Percentiles rank a stretch among this genome's conserved stretches.
Conservation (phyloP, 2,888 invertebrate genomes). For the Mamestra brassicae region DNA sequence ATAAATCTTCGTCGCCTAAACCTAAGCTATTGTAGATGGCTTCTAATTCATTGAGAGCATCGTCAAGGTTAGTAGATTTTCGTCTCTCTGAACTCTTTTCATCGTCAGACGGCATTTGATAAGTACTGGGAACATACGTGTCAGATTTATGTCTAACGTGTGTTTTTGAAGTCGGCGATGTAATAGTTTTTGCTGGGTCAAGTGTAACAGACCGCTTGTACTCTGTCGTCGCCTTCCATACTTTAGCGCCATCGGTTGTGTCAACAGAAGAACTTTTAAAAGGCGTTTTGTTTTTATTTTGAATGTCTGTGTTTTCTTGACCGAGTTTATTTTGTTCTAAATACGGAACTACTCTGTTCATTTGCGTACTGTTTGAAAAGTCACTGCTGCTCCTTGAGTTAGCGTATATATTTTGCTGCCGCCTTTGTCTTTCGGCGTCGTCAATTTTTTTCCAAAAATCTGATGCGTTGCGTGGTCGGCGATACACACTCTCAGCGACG, state of each 20-base stretch:
- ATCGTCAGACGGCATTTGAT: slow-evolving; percentile 87
- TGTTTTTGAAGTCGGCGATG: slow-evolving; percentile 83
- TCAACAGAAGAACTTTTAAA: slow-evolving; percentile 78
- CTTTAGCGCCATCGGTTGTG: slow-evolving; percentile 84
- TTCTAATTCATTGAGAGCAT: slow-evolving; percentile 97
- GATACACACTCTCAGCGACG: slow-evolving; percentile 78
- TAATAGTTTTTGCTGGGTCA: slow-evolving; percentile 79
- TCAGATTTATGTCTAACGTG: slow-evolving; percentile 88
- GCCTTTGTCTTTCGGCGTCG: slow-evolving; percentile 85
- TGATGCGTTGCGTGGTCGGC: slow-evolving; percentile 89
- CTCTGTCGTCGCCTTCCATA: slow-evolving; percentile 89
- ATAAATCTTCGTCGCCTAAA: slow-evolving; percentile 95
- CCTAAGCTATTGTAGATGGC: slow-evolving; percentile 97
- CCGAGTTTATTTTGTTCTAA: slow-evolving; percentile 74
- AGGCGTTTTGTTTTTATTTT: slow-evolving; percentile 80
- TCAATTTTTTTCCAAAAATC: slow-evolving; percentile 93
- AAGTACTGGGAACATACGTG: slow-evolving; percentile 80
- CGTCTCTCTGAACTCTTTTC: slow-evolving; percentile 89
- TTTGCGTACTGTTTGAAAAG: slow-evolving; percentile 76
- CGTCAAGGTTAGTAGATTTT: slow-evolving; percentile 95
- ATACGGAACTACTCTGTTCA: slow-evolving; percentile 73
- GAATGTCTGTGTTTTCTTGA: slow-evolving; percentile 75
- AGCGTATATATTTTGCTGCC: slow-evolving; percentile 80
- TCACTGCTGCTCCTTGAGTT: slow-evolving; percentile 84
- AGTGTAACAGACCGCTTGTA: slow-evolving; percentile 85